Percentiles rank a stretch among this genome's conserved stretches.
Evolutionary conservation across 2,797 vertebrate genomes (phyloP).

Genomic region (Pseudopleuronectes americanus): DNA sequence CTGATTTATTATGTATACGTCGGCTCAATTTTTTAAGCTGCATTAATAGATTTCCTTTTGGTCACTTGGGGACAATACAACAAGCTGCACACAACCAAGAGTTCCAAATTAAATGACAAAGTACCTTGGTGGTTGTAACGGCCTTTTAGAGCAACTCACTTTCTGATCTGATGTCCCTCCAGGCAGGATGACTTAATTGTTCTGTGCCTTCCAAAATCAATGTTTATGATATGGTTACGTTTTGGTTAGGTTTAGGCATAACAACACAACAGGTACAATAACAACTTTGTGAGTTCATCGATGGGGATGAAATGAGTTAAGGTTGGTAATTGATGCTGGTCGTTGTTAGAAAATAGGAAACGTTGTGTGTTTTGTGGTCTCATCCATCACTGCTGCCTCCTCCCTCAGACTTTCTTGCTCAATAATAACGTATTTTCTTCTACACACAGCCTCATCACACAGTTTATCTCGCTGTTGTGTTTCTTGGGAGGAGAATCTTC

Average conservation of each 20-base stretch:
- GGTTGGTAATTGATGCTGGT: not conserved
- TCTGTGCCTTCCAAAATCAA: not conserved
- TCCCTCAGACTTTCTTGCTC: not conserved
- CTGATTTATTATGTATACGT: not conserved
- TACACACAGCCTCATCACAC: too few relatives aligned
- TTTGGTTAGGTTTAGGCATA: too few relatives aligned
- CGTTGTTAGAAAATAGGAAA: not conserved
- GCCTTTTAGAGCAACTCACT: not conserved
- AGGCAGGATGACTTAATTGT: not conserved
- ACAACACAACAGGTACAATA: too few relatives aligned
- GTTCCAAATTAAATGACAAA: not conserved
- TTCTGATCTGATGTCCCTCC: not conserved
- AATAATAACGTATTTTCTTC: not conserved
- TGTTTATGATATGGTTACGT: too few relatives aligned
- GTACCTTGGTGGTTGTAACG: not conserved
- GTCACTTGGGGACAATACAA: not conserved
- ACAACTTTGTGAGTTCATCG: too few relatives aligned
- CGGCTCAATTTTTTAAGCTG: not conserved
- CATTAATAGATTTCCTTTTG: conserved; percentile 4
- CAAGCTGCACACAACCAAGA: not conserved
- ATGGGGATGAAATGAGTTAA: not conserved
- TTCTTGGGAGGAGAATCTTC: too few relatives aligned
- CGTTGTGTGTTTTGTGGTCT: too few relatives aligned
- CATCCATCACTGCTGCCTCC: too few relatives aligned
- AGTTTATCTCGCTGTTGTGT: too few relatives aligned